Evolutionary conservation across 2,888 invertebrate species (phyloP).

Genomic region (Empis livida): DNA sequence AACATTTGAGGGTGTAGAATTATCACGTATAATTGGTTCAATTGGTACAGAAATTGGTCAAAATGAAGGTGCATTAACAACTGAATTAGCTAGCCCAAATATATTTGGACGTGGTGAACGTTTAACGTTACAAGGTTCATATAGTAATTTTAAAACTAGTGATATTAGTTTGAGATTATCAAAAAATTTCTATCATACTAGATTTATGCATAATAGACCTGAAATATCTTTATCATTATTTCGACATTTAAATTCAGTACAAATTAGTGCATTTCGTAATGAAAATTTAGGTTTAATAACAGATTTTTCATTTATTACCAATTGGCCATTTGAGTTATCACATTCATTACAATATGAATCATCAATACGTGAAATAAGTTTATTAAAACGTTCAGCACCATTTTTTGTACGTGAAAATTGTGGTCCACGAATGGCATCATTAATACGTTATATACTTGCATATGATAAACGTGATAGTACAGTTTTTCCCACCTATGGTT

Average conservation of each 20-base stretch:
- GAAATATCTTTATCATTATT: conserved; percentile 57
- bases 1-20: conserved; percentile 71
- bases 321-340: conserved; percentile 43
- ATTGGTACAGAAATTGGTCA: conserved; percentile 80
- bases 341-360: conserved; percentile 86
- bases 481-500: conserved; percentile 67
- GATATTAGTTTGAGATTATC: conserved; percentile 67
- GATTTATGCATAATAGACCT: conserved; percentile 40
- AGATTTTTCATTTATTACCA: conserved; percentile 52
- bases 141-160: conserved; percentile 69
- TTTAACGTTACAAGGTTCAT: conserved; percentile 67
- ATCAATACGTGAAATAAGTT: conserved; percentile 62
- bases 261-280: conserved; percentile 55
- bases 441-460: conserved; percentile 64
- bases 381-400: conserved; percentile 57
- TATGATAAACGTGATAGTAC: conserved; percentile 68
- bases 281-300: conserved; percentile 63
- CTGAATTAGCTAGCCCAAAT: conserved; percentile 65
- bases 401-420: conserved; percentile 72
- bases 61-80: conserved; percentile 70
- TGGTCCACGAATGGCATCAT: conserved; percentile 83
- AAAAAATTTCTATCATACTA: conserved; percentile 70
- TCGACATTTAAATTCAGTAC: conserved; percentile 41
- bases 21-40: conserved; percentile 69
- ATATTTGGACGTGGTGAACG: conserved; percentile 78